These are phyloP conservation scores for Rhadina sibilatrix DNA, from an alignment of 2,113 vertebrate genomes.

Conservation along the genomic window DNA sequence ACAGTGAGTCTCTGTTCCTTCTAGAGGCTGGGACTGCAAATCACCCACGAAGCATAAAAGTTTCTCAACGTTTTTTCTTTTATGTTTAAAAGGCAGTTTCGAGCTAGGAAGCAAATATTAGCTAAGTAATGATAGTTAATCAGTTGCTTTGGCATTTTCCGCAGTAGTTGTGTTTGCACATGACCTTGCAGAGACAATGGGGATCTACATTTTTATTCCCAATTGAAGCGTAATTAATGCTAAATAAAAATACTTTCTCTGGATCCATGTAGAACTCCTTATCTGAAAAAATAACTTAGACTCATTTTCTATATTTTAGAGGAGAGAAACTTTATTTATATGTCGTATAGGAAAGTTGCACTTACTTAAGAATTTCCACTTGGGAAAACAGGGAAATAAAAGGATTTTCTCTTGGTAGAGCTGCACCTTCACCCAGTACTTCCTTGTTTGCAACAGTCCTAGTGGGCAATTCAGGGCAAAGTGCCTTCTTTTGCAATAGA, in stretches of 20 bases:
- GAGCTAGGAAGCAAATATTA: slow-evolving; percentile 31
- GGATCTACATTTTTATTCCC: not conserved
- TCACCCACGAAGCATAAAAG: not conserved
- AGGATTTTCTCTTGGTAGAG: not conserved
- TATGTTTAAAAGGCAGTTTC: not conserved
- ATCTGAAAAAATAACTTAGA: not conserved
- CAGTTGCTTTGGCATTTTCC: not conserved
- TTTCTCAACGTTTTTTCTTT: not conserved
- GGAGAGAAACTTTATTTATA: not conserved
- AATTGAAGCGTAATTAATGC: not conserved
- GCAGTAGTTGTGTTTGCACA: not conserved
- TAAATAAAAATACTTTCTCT: not conserved
- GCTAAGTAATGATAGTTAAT: not conserved
- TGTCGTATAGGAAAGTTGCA: not conserved
- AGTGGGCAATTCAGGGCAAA: not conserved
- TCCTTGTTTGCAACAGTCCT: not conserved
- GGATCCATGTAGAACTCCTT: not conserved
- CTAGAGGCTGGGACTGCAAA: not conserved
- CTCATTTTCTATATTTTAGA: not conserved
- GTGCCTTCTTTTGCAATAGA: not conserved
- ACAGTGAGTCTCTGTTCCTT: slow-evolving; percentile 13
- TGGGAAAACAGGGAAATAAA: not conserved
- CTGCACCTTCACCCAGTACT: not conserved
- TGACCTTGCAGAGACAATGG: not conserved
- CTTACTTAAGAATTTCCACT: not conserved